phyloP scores from a whole-genome alignment of 1,140 invertebrate genomes.

The Leguminivora glycinivorella region DNA sequence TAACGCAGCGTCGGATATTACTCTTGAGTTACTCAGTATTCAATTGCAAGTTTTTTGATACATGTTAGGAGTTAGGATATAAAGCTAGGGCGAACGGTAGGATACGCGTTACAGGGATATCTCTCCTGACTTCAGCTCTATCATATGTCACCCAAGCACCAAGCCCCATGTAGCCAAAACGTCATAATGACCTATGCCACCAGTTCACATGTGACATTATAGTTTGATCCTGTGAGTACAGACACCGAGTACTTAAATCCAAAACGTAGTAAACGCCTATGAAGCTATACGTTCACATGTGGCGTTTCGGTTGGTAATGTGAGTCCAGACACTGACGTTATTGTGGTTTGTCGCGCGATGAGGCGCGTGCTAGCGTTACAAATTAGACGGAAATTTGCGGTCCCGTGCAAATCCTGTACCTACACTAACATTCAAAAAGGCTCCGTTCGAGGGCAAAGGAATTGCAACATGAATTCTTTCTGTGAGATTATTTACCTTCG shows the following conservation, averaged over 20 bases:
- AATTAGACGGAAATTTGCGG: slow-evolving; percentile 42
- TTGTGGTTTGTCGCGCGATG: slow-evolving; percentile 32
- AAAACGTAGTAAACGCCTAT: not conserved
- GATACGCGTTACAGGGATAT: no score
- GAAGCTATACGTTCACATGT: not conserved
- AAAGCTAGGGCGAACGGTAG: not conserved
- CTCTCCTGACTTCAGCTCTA: no score
- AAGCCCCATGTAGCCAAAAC: not conserved
- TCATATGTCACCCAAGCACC: no score
- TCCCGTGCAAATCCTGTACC: slow-evolving; percentile 21
- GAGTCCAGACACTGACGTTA: slow-evolving; percentile 31
- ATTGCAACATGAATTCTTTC: no score
- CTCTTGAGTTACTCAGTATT: not conserved
- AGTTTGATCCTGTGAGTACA: not conserved
- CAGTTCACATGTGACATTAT: not conserved
- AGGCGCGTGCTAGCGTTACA: slow-evolving; percentile 42
- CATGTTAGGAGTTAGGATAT: not conserved
- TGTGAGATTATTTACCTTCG: no score
- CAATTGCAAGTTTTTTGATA: not conserved
- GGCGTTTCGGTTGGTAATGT: not conserved
- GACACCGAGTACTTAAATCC: not conserved
- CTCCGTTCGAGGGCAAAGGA: not conserved
- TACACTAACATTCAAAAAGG: not conserved
- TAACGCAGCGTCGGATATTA: no score
- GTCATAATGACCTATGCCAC: not conserved